phyloP scores from a whole-genome alignment of 2,797 vertebrate genomes.

The Prionace glauca region DNA sequence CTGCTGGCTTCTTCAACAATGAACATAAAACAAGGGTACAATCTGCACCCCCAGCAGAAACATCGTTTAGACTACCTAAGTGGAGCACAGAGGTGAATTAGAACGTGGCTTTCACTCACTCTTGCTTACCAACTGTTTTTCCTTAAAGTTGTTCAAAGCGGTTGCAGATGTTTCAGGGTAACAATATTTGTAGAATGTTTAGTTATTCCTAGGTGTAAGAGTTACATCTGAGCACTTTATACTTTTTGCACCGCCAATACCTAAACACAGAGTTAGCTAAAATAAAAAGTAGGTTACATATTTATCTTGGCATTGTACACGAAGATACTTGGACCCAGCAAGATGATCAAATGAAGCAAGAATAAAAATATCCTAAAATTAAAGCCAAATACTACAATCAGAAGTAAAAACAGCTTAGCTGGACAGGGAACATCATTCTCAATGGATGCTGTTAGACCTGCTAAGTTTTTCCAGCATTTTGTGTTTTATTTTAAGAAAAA shows the following conservation, averaged over 20 bases:
- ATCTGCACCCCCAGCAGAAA: background rate
- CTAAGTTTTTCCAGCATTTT: background rate
- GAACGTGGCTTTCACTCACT: background rate
- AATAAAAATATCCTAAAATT: background rate
- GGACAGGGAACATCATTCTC: background rate
- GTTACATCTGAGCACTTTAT: background rate
- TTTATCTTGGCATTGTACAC: background rate
- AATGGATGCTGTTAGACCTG: background rate
- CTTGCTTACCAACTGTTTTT: background rate
- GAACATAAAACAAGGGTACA: background rate
- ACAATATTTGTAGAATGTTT: background rate
- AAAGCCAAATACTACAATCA: too few species aligned
- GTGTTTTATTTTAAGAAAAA: too few species aligned
- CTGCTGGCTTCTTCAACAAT: background rate
- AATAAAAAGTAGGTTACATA: background rate
- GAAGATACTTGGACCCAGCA: background rate
- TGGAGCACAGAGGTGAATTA: slow-evolving; percentile 16
- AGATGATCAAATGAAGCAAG: background rate
- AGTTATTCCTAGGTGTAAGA: background rate
- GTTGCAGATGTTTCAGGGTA: background rate
- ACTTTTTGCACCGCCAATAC: background rate
- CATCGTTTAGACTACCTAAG: background rate
- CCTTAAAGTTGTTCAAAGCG: background rate
- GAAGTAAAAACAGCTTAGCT: too few species aligned
- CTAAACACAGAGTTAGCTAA: background rate